A percentile compares a stretch with the other conserved stretches of the same genome.
Conservation (phyloP, 2,797 vertebrate species). For the Enteromius unitaeniatus region DNA sequence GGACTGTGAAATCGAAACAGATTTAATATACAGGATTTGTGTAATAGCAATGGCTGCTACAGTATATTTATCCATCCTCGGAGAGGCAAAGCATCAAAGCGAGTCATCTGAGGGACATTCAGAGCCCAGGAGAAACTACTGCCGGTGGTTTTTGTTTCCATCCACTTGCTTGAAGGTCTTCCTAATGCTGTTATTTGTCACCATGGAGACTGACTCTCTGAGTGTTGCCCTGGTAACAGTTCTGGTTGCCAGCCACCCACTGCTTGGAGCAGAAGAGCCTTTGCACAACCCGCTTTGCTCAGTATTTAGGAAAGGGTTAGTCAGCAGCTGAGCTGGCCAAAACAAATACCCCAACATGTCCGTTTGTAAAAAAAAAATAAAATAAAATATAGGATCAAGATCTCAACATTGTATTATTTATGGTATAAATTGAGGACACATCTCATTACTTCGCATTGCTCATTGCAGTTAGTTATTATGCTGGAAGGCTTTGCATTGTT, state of each 20-base stretch:
- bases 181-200: slow-evolving; percentile 78
- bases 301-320: slow-evolving; percentile 59
- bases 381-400: background rate
- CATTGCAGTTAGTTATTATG: background rate
- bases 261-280: slow-evolving; percentile 63
- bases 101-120: slow-evolving; percentile 37
- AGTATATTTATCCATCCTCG: slow-evolving; percentile 6
- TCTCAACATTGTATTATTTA: background rate
- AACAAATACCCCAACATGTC: slow-evolving; percentile 35
- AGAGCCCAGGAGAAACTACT: slow-evolving; percentile 26
- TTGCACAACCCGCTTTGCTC: slow-evolving; percentile 47
- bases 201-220: slow-evolving; percentile 82
- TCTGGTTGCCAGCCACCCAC: slow-evolving; percentile 70
- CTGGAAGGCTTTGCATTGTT: background rate
- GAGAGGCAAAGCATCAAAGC: slow-evolving; percentile 33
- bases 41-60: slow-evolving; percentile 7
- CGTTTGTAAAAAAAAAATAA: slow-evolving; percentile 1
- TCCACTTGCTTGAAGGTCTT: slow-evolving; percentile 49
- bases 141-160: slow-evolving; percentile 56
- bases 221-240: slow-evolving; percentile 80
- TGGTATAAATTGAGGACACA: background rate
- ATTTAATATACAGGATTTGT: slow-evolving; percentile 35
- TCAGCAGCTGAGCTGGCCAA: slow-evolving; percentile 59
- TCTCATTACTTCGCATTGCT: slow-evolving; percentile 5
- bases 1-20: slow-evolving; percentile 16